A percentile compares a stretch with the other conserved stretches of the same genome.
These are phyloP conservation scores for Clanis bilineata DNA, from an alignment of 2,888 invertebrate genomes.

Conservation along the genomic window DNA sequence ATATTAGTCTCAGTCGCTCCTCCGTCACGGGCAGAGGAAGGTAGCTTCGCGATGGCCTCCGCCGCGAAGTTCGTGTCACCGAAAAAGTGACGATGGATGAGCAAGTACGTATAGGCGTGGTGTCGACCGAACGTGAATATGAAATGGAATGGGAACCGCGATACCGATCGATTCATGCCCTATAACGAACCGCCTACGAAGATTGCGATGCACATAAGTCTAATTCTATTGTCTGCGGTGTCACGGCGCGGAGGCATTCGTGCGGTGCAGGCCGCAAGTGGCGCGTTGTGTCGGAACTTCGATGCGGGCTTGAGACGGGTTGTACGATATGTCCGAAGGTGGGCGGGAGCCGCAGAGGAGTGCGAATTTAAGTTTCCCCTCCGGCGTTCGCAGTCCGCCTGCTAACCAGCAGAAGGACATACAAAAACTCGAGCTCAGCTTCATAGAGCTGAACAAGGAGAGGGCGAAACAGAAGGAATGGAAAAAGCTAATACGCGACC, in stretches of 20 bases:
- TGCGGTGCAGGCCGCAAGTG: slow-evolving; percentile 64
- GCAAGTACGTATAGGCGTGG: slow-evolving; percentile 71
- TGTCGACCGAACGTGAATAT: slow-evolving; percentile 49
- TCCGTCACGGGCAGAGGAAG: slow-evolving; percentile 71
- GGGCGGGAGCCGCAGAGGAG: slow-evolving; percentile 57
- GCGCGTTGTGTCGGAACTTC: slow-evolving; percentile 57
- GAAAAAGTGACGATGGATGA: slow-evolving; percentile 66
- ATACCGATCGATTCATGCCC: slow-evolving; percentile 67
- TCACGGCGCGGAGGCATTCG: slow-evolving; percentile 63
- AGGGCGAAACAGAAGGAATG: slow-evolving; percentile 78
- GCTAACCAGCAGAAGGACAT: slow-evolving; percentile 62
- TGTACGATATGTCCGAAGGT: slow-evolving; percentile 49
- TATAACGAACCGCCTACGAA: slow-evolving; percentile 58
- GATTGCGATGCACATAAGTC: slow-evolving; percentile 69
- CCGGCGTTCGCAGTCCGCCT: slow-evolving; percentile 59
- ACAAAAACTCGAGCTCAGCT: slow-evolving; percentile 76
- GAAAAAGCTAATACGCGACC: slow-evolving; percentile 82
- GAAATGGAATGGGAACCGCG: slow-evolving; percentile 61
- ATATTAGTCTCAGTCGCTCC: slow-evolving; percentile 78
- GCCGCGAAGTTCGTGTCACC: slow-evolving; percentile 44
- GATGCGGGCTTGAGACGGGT: slow-evolving; percentile 39
- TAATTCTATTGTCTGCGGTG: slow-evolving; percentile 64
- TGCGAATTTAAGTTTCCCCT: slow-evolving; percentile 47
- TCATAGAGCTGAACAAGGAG: slow-evolving; percentile 77
- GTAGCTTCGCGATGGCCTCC: slow-evolving; percentile 65